Evolutionary conservation across 1,140 invertebrate species (phyloP), one percentile per base, ranked within the genome.

Genomic region (Drosophila prosaltans): DNA sequence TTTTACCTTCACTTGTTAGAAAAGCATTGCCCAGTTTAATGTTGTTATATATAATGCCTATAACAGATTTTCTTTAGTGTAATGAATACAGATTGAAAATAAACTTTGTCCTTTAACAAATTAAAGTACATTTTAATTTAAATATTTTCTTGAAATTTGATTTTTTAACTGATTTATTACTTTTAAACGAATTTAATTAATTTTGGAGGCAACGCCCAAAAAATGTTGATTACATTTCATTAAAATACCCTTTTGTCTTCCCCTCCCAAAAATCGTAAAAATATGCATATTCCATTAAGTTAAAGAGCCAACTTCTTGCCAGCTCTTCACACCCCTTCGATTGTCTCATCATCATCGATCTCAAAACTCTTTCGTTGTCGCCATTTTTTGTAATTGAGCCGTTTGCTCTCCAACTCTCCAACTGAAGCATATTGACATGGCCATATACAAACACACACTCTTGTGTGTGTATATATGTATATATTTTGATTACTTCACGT

Each of bases 381-480:
- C 71, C 81, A 58, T 86, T 73, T 85, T 85, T 71, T 68, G 75
- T 79, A 86, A 85, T 85, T 85, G 82, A 86, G 82, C 69, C 58
- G 83, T 86, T 85, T 62, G 59, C 63, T 16, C 16, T 16, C 16
- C 64, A 59, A 75, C 48, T 61, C n/a, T 55, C 8, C 65, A 64
- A 32, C 32, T 65, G 81, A 43, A 70, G 69, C 72, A 81, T 84
- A 84, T 84, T 84, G 45, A 51, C 80, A 84, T 84, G 81, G 68
- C 62, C 77, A 77, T 65, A 78, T 60, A 40, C 5, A 36, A 5
- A 2, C 32, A 36, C 6, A 36, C 32, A 36, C 32, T 36, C 32
- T 36, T 36, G 6, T 3, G 1, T 36, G 2, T 36, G 2, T 36
- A 36, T 7, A 36, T 36, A 0, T 30, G 0, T 30, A 30, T 30